Evolutionary conservation across 2,113 vertebrate genomes (phyloP).

Genomic region (Propithecus coquereli): DNA sequence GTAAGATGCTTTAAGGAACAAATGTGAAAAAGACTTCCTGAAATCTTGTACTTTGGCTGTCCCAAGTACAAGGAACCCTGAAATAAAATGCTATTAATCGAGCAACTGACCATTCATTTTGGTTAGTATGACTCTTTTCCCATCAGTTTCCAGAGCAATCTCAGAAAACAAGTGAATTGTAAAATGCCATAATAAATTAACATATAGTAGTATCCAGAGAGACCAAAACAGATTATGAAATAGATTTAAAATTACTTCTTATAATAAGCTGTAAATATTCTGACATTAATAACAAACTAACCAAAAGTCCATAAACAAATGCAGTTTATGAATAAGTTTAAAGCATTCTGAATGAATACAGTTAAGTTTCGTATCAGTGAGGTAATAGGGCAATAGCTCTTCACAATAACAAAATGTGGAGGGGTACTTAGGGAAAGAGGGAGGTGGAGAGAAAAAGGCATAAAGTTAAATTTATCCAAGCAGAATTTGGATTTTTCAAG

Average conservation of each 20-base stretch:
- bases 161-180: constrained; percentile 52
- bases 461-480: constrained; percentile 54
- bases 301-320: constrained; percentile 13
- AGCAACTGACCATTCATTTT: background rate
- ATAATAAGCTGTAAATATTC: constrained; percentile 26
- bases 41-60: background rate
- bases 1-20: background rate
- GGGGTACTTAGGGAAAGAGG: background rate
- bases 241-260: constrained; percentile 25
- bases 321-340: constrained; percentile 23
- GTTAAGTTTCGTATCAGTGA: constrained; percentile 44
- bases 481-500: constrained; percentile 74
- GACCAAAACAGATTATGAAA: constrained; percentile 8
- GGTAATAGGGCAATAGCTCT: constrained; percentile 58
- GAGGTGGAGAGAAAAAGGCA: constrained; percentile 45
- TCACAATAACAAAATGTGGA: constrained; percentile 72
- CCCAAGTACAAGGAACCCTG: background rate
- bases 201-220: constrained; percentile 10
- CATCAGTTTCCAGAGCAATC: background rate
- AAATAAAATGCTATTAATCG: background rate
- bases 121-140: background rate
- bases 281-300: constrained; percentile 11
- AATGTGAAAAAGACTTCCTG: background rate
- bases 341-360: constrained; percentile 40
- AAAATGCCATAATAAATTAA: constrained; percentile 50